These are phyloP conservation scores for Rhopilema esculentum DNA, from an alignment of 30 jellyfish, hydroid and myxozoan genomes.

Conservation along the genomic window DNA sequence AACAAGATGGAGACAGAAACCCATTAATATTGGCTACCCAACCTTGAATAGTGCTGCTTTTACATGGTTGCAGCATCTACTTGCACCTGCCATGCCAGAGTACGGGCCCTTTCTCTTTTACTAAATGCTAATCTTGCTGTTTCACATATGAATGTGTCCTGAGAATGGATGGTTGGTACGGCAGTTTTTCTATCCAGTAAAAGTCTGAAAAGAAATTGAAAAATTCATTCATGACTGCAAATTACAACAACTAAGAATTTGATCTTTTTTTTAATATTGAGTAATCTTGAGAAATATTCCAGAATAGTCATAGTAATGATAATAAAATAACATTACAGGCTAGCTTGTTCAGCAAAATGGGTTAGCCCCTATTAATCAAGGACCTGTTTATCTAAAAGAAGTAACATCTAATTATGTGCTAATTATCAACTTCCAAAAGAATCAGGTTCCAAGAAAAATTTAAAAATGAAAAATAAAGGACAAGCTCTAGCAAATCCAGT, in stretches of 20 bases:
- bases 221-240: not conserved
- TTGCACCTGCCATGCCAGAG: no score
- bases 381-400: not conserved
- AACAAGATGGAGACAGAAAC: no score
- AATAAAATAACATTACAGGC: not conserved
- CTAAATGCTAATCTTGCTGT: slow-evolving; percentile 27
- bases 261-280: slow-evolving; percentile 18
- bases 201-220: slow-evolving; percentile 26
- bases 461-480: slow-evolving; percentile 6
- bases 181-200: slow-evolving; percentile 24
- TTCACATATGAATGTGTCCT: slow-evolving; percentile 28
- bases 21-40: no score
- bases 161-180: slow-evolving; percentile 37
- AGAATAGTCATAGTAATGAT: not conserved
- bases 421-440: slow-evolving; percentile 1
- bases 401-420: not conserved
- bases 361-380: not conserved
- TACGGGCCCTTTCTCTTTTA: not conserved
- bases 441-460: not conserved
- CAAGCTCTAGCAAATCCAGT: no score
- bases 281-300: slow-evolving; percentile 14
- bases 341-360: not conserved
- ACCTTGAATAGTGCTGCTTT: no score
- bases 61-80: no score
- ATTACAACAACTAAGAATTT: not conserved